phyloP scores from a whole-genome alignment of 2,113 vertebrate species.

The Megalops atlanticus region DNA sequence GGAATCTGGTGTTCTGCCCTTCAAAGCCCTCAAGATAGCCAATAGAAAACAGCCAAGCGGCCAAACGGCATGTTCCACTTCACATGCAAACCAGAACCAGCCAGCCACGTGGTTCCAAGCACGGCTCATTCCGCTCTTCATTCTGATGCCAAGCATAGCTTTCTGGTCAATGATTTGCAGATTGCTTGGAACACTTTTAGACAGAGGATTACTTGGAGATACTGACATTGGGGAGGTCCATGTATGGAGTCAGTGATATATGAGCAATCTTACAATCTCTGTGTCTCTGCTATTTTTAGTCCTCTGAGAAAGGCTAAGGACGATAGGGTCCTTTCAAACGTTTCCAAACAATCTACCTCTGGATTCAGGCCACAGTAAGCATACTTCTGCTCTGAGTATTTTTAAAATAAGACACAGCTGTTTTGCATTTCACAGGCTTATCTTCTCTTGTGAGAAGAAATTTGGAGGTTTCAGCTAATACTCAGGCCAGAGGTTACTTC shows the following conservation, averaged over 20 bases:
- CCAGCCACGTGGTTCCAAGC: not conserved
- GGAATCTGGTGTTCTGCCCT: not conserved
- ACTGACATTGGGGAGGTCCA: not conserved
- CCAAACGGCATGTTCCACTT: not conserved
- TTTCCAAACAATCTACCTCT: constrained; percentile 12
- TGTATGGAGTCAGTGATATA: not conserved
- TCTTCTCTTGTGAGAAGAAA: not conserved
- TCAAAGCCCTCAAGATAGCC: not conserved
- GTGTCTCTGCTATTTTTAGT: not conserved
- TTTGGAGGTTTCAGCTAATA: not conserved
- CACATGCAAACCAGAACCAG: not conserved
- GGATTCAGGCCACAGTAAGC: not conserved
- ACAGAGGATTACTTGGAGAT: not conserved
- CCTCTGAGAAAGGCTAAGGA: not conserved
- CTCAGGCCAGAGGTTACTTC: not conserved
- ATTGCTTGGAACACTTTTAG: not conserved
- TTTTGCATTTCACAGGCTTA: constrained; percentile 15
- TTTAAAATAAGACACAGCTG: constrained; percentile 16
- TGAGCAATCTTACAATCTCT: not conserved
- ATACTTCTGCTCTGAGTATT: not conserved
- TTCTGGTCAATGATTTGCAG: not conserved
- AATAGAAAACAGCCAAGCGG: not conserved
- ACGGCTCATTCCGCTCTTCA: not conserved
- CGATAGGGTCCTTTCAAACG: not conserved
- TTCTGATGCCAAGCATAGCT: not conserved